Conservation (phyloP, 2,888 invertebrate species). For the Hoplodrina ambigua region DNA sequence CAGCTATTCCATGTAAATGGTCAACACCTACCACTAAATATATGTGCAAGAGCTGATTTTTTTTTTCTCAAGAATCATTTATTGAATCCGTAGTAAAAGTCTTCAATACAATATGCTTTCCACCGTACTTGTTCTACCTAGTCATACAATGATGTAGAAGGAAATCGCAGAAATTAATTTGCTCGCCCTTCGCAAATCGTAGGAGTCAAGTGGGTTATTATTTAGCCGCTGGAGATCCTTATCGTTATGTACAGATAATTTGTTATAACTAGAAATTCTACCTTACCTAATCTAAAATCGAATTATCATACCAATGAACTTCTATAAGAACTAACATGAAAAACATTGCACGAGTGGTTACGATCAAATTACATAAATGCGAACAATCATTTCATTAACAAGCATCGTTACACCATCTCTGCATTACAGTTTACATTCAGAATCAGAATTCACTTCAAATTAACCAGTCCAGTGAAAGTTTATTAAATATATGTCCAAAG, state of each 20-base stretch:
- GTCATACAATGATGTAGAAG: background rate
- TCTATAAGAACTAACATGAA: conserved; percentile 42
- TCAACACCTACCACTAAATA: too few relatives aligned
- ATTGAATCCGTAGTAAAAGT: too few relatives aligned
- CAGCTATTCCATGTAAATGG: too few relatives aligned
- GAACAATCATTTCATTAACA: conserved; percentile 55
- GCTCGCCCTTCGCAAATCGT: conserved; percentile 3
- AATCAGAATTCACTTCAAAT: conserved; percentile 50
- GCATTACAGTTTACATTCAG: conserved; percentile 55
- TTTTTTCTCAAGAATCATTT: too few relatives aligned
- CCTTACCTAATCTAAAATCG: conserved; percentile 33
- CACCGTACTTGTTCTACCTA: background rate
- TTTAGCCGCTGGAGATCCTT: conserved; percentile 10
- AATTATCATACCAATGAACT: conserved; percentile 23
- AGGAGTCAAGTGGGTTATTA: conserved; percentile 27
- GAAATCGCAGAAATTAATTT: background rate
- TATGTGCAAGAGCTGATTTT: too few relatives aligned
- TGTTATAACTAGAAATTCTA: conserved; percentile 34
- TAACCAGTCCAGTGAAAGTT: conserved; percentile 69
- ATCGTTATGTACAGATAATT: conserved; percentile 36
- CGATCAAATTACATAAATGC: conserved; percentile 49
- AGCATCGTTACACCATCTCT: conserved; percentile 43
- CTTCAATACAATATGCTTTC: too few relatives aligned
- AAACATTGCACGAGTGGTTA: conserved; percentile 51
- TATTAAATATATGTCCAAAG: conserved; percentile 63